These are phyloP conservation scores for Cephus rjabovi DNA, from an alignment of 2,888 invertebrate species.

Conservation along the genomic window DNA sequence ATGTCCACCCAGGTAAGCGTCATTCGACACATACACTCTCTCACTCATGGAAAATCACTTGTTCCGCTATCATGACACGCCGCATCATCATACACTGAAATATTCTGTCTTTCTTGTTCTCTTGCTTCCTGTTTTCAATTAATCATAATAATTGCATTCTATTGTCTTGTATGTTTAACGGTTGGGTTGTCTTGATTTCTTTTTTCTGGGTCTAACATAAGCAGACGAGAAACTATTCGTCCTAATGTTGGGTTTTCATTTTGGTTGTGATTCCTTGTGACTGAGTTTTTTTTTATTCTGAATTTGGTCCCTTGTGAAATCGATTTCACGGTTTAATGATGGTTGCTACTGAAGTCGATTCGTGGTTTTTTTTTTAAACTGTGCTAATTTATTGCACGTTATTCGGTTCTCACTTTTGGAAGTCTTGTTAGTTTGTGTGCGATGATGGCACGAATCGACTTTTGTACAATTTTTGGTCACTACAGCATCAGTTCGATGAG, in stretches of 20 bases:
- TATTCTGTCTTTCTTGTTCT: slow-evolving; percentile 8
- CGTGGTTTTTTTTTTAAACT: neutral
- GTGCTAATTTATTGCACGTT: neutral
- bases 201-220: neutral
- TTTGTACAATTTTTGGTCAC: neutral
- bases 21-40: slow-evolving; percentile 53
- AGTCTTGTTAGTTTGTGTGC: neutral
- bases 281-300: neutral
- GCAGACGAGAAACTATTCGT: neutral
- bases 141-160: neutral
- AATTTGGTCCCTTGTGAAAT: neutral
- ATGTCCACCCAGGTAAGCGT: slow-evolving; percentile 77
- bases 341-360: neutral
- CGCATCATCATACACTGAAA: slow-evolving; percentile 45
- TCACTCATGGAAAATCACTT: slow-evolving; percentile 52
- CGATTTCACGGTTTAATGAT: neutral
- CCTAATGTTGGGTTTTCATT: neutral
- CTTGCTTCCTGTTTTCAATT: neutral
- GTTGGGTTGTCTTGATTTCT: neutral
- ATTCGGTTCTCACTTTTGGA: neutral
- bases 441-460: neutral
- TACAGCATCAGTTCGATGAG: neutral
- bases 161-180: neutral
- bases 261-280: neutral
- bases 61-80: slow-evolving; percentile 52